Conservation (phyloP, 2,797 vertebrate species). For the Capromys pilorides region DNA sequence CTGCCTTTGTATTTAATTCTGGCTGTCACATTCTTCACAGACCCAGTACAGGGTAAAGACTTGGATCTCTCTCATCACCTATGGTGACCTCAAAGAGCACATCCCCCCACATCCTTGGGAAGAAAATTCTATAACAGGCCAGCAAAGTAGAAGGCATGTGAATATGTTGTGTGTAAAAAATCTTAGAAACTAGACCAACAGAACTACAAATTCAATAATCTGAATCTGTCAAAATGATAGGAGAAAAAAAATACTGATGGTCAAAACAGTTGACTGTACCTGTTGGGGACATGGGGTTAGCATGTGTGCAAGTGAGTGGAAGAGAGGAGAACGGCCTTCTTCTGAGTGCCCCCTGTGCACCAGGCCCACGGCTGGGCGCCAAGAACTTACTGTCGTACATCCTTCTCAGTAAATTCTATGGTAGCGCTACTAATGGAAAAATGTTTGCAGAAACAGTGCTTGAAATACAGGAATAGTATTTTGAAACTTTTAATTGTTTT, state of each 20-base stretch:
- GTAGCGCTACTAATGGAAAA: background rate
- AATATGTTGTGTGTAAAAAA: background rate
- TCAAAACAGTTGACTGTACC: background rate
- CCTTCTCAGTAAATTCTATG: background rate
- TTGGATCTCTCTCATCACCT: background rate
- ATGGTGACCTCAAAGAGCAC: background rate
- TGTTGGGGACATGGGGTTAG: background rate
- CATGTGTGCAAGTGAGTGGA: background rate
- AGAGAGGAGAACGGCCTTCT: background rate
- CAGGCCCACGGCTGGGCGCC: background rate
- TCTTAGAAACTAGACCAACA: constrained; percentile 10
- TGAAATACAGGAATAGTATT: background rate
- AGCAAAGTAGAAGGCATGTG: background rate
- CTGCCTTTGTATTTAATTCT: background rate
- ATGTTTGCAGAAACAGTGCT: background rate
- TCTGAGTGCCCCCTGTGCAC: background rate
- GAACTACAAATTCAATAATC: constrained; percentile 21
- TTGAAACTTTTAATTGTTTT: background rate
- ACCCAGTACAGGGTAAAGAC: background rate
- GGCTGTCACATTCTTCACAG: background rate
- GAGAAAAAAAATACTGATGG: background rate
- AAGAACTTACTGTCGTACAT: background rate
- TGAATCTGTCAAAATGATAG: background rate
- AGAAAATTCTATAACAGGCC: background rate
- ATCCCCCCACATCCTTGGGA: background rate